Conservation (phyloP, 2,888 invertebrate species). For the Rhaphigaster nebulosa region DNA sequence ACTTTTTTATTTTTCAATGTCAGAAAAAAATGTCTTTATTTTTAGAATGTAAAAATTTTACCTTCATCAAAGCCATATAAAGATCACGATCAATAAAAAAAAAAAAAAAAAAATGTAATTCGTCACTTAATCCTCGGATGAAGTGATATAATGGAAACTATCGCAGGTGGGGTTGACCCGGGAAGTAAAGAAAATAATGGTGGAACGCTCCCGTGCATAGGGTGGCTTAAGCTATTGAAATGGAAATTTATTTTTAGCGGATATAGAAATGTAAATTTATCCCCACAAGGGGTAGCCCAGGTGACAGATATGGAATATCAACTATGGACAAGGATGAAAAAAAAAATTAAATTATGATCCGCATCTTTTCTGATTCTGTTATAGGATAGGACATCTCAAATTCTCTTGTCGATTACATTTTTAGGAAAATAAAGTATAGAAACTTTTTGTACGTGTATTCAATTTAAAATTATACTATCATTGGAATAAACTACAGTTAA, state of each 20-base stretch:
- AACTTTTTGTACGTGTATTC: neutral
- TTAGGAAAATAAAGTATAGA: neutral
- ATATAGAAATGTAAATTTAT: slow-evolving; percentile 46
- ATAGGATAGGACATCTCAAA: neutral
- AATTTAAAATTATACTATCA: neutral
- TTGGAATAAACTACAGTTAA: no score
- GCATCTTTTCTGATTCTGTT: neutral
- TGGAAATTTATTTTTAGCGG: slow-evolving; percentile 45
- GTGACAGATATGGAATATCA: slow-evolving; percentile 41
- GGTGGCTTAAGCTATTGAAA: slow-evolving; percentile 18
- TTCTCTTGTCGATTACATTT: neutral
- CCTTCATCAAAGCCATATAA: no score
- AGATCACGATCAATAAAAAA: no score
- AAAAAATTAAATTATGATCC: neutral
- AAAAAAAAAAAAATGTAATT: neutral
- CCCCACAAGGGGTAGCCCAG: slow-evolving; percentile 20
- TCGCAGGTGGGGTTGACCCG: neutral
- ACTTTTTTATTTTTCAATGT: no score
- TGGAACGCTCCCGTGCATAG: neutral
- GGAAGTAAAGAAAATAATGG: neutral
- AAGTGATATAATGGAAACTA: neutral
- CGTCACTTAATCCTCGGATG: neutral
- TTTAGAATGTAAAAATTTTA: no score
- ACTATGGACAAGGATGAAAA: neutral
- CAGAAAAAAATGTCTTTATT: no score